Evolutionary conservation across 2,888 invertebrate genomes (phyloP).

Genomic region (Spialia ferax): DNA sequence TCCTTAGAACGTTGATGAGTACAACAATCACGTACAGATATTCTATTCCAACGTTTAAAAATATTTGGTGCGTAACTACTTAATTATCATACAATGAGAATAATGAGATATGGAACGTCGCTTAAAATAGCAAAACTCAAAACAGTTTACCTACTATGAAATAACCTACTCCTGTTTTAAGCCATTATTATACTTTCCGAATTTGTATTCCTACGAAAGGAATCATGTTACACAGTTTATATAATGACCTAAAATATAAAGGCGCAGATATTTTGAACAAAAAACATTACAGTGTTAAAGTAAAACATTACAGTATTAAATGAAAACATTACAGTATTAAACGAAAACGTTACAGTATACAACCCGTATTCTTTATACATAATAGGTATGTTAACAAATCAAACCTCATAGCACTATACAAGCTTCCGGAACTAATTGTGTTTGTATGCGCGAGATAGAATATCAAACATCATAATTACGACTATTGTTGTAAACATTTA

Average conservation of each 20-base stretch:
- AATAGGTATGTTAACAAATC: background rate
- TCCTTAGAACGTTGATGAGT: background rate
- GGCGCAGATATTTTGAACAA: too few relatives aligned
- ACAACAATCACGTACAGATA: constrained; percentile 3
- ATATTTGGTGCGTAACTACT: constrained; percentile 1
- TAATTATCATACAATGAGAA: constrained; percentile 5
- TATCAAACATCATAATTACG: constrained; percentile 17
- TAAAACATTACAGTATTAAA: too few relatives aligned
- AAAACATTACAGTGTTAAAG: too few relatives aligned
- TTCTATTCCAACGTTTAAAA: constrained; percentile 4
- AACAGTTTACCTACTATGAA: constrained; percentile 3
- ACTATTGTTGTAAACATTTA: constrained; percentile 4
- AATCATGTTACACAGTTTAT: too few relatives aligned
- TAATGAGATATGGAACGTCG: background rate
- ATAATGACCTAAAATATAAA: too few relatives aligned
- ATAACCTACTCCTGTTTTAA: background rate
- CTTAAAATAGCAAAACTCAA: background rate
- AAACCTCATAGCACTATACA: background rate
- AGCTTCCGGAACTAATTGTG: background rate
- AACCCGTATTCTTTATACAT: background rate
- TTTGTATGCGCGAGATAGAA: background rate
- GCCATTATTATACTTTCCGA: background rate
- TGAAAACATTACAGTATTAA: too few relatives aligned
- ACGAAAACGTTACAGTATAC: background rate
- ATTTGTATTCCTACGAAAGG: too few relatives aligned